Evolutionary conservation across 2,113 vertebrate genomes (phyloP).

Genomic region (Pavo muticus): DNA sequence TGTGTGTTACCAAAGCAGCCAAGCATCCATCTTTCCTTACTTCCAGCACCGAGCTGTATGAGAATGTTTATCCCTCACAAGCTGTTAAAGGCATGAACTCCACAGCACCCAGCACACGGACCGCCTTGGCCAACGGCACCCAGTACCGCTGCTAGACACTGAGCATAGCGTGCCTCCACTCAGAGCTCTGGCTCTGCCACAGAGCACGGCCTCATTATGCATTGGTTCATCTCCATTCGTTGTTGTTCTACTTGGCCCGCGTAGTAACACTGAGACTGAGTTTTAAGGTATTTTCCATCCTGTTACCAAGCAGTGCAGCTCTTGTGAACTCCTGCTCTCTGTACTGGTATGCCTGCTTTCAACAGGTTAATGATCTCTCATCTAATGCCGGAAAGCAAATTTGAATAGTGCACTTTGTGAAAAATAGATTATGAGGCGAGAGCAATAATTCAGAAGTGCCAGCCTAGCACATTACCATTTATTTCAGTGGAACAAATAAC

Average conservation of each 20-base stretch:
- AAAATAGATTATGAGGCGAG: conserved; percentile 1
- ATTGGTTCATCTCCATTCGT: accelerated
- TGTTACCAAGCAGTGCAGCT: background rate
- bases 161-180: accelerated
- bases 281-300: background rate
- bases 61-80: accelerated
- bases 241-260: background rate
- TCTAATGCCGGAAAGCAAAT: conserved; percentile 21
- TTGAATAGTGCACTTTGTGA: background rate
- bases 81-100: accelerated
- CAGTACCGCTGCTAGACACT: no score
- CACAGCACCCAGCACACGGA: background rate
- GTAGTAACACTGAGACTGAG: background rate
- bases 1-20: background rate
- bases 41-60: accelerated
- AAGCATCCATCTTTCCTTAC: background rate
- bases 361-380: conserved; percentile 29
- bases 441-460: background rate
- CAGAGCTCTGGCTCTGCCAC: no score
- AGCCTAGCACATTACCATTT: background rate
- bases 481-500: background rate
- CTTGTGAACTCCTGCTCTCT: background rate
- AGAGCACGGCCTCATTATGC: accelerated
- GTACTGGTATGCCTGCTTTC: background rate
- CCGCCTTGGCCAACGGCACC: background rate